Evolutionary conservation across 2,888 invertebrate species (phyloP).

Genomic region (Eilema sororculum): DNA sequence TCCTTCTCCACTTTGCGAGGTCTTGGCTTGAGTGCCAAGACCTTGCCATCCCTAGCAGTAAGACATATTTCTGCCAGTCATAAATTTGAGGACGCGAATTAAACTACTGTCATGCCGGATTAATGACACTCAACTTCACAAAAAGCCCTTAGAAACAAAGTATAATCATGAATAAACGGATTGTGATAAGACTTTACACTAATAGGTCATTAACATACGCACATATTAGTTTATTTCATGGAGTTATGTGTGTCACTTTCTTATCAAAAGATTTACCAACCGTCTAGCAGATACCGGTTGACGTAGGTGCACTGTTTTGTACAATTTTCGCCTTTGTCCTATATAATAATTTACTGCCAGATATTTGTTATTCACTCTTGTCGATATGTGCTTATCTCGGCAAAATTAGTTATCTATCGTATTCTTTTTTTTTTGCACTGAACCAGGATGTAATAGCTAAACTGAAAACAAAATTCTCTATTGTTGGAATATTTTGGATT

Average conservation of each 20-base stretch:
- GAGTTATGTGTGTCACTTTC: constrained; percentile 25
- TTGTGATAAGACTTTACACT: constrained; percentile 24
- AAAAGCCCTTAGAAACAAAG: neutral
- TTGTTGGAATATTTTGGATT: neutral
- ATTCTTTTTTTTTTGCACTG: neutral
- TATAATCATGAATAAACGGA: constrained; percentile 17
- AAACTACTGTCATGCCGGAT: neutral
- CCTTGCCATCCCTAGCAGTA: no score
- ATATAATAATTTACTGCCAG: neutral
- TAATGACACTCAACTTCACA: neutral
- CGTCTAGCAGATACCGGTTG: constrained; percentile 15
- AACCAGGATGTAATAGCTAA: neutral
- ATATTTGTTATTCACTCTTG: neutral
- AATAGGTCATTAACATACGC: constrained; percentile 32
- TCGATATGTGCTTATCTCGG: neutral
- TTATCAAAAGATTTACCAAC: constrained; percentile 34
- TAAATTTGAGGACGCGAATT: no score
- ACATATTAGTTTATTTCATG: neutral
- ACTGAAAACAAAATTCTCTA: neutral
- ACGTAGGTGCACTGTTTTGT: constrained; percentile 3
- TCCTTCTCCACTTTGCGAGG: no score
- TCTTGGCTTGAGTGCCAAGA: no score
- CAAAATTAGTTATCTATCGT: neutral
- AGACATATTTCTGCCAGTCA: no score
- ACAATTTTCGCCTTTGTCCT: neutral